Base-by-base conservation (phyloP, 2,888 invertebrate species). In the Sisyra nigra region DNA sequence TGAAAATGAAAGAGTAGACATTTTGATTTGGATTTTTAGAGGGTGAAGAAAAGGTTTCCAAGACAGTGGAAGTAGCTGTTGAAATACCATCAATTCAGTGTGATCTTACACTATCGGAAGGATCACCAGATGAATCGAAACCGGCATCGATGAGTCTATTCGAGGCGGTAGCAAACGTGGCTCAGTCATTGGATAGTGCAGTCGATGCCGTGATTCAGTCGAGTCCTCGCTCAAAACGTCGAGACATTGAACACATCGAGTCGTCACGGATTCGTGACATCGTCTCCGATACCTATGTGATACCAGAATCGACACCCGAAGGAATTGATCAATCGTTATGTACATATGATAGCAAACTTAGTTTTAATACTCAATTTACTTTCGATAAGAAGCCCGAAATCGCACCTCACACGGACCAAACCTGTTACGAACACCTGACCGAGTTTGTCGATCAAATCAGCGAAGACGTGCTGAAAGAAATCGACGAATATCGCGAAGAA, bases 391-490 rank as follows among this genome's bases (percentile, higher is more conserved):
- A n/a, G 13, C 14, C 33, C 19, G 33, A 34, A 8, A 19, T 19
- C n/a, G 41, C 30, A 17, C 14, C 33, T 17, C 11, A 11, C 11
- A 30, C 17, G 17, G 19, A 18, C 7, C 8, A 15, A 17, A 34
- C 13, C 17, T 74, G 76, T 49, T 69, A 72, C 48, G 74, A 74
- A 52, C 80, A 84, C 55, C 65, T 85, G 47, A 77, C 78, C 2
- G 82, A 84, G 53, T 84, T 85, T 53, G 84, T 85, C 2, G 85
- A 86, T 55, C 78, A 80, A 55, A 63, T 86, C n/a, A 82, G 82
- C 55, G 83, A 83, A 55, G 84, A 84, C 57, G 63, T 87, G 47
- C 68, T 84, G 44, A 76, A 80, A 48, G 84, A 86, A 61, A 76
- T 85, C 48, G 83, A 85, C 54, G 58, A 70, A 61, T 57, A 74